These are phyloP conservation scores for Gasterosteus aculeatus DNA, from an alignment of 2,113 vertebrate species.

Conservation along the genomic window DNA sequence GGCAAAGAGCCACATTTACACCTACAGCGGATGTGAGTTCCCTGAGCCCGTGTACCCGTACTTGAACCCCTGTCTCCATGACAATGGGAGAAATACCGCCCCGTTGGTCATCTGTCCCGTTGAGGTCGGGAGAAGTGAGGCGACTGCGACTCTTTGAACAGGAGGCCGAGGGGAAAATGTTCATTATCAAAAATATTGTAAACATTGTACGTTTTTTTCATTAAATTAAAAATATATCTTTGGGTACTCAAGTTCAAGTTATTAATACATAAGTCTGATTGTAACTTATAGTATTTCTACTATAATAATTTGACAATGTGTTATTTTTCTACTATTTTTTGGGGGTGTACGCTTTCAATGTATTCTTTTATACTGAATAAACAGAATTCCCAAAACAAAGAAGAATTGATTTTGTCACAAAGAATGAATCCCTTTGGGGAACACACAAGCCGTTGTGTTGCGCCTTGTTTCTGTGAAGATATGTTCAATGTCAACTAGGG, in stretches of 20 bases:
- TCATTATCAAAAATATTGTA: no score
- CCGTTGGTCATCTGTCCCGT: slow-evolving; percentile 64
- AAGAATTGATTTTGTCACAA: no score
- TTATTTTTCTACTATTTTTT: neutral
- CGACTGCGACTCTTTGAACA: neutral
- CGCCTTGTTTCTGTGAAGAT: no score
- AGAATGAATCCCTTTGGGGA: no score
- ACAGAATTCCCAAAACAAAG: neutral
- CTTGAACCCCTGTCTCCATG: slow-evolving; percentile 74
- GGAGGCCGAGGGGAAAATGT: neutral
- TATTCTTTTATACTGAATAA: neutral
- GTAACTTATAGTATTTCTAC: no score
- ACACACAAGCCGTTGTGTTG: no score
- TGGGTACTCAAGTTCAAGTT: no score
- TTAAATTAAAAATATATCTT: no score
- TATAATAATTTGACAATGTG: no score
- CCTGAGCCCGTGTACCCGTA: slow-evolving; percentile 81
- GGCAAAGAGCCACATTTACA: slow-evolving; percentile 74
- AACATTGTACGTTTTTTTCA: no score
- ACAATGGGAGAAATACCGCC: slow-evolving; percentile 44
- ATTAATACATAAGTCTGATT: no score
- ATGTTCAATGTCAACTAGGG: no score
- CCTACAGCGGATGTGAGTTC: slow-evolving; percentile 76
- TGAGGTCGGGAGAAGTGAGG: neutral
- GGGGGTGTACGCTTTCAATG: neutral